Conservation (phyloP, 2,888 invertebrate genomes). For the Macaria liturata region DNA sequence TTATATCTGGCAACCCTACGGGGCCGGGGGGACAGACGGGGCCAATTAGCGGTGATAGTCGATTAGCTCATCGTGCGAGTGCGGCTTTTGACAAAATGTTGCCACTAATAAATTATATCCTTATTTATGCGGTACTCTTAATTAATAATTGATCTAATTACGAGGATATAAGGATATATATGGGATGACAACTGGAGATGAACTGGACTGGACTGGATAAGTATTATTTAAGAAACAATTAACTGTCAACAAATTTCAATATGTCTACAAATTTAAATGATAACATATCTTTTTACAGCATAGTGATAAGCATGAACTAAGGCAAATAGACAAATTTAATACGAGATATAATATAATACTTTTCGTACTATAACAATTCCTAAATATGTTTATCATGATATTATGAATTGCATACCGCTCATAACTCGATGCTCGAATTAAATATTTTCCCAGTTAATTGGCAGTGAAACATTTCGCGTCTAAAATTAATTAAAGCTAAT, state of each 20-base stretch:
- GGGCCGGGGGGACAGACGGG: conserved; percentile 47
- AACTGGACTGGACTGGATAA: no score
- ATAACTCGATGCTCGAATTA: conserved; percentile 3
- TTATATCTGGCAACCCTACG: conserved; percentile 10
- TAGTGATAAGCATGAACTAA: no score
- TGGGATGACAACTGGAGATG: no score
- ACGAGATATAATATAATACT: no score
- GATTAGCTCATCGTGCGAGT: conserved; percentile 82
- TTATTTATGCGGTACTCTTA: conserved; percentile 61
- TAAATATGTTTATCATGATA: no score
- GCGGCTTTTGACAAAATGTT: conserved; percentile 81
- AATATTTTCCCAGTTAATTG: conserved; percentile 6
- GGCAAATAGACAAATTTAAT: no score
- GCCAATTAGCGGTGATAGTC: conserved; percentile 83
- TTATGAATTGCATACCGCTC: neutral
- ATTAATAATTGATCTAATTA: conserved; percentile 62
- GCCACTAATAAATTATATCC: conserved; percentile 71
- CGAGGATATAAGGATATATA: neutral
- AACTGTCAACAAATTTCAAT: no score
- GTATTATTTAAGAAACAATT: no score
- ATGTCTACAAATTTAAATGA: no score
- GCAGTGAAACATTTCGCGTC: conserved; percentile 3
- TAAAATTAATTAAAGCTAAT: neutral
- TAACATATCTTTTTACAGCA: no score
- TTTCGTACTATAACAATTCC: no score